Evolutionary conservation across 2,797 vertebrate genomes (phyloP).

Genomic region (Sarcoramphus papa): DNA sequence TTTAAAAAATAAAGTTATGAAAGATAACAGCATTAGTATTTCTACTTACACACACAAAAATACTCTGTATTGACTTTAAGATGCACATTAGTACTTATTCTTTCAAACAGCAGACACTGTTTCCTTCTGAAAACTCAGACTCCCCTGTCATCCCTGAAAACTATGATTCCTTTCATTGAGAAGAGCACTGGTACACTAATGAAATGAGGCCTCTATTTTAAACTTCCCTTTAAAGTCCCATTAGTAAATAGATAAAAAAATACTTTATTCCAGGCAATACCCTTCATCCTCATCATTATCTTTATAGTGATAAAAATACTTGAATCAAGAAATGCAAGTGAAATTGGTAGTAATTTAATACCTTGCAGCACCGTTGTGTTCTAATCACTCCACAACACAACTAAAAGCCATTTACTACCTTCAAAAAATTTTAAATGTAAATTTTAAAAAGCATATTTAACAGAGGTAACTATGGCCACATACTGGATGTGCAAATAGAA

Average conservation of each 20-base stretch:
- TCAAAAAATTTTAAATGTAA: background rate
- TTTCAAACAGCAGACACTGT: background rate
- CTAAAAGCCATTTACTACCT: background rate
- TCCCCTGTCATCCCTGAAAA: background rate
- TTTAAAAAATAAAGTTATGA: background rate
- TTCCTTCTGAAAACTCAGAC: background rate
- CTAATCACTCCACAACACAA: background rate
- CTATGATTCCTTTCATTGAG: background rate
- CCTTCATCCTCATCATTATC: background rate
- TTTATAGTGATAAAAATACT: background rate
- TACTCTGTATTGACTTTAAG: background rate
- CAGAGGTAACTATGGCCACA: background rate
- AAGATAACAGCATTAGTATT: background rate
- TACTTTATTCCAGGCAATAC: background rate
- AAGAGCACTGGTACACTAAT: background rate
- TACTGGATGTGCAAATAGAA: background rate
- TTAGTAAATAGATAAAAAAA: background rate
- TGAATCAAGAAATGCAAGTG: background rate
- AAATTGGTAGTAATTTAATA: background rate
- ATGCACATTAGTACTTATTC: background rate
- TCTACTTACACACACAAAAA: background rate
- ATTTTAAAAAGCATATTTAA: background rate
- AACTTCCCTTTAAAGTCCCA: background rate
- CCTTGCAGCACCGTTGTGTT: background rate
- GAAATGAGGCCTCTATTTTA: background rate